phyloP scores from a whole-genome alignment of 2,888 invertebrate species.

The Drosophila hamatofila region DNA sequence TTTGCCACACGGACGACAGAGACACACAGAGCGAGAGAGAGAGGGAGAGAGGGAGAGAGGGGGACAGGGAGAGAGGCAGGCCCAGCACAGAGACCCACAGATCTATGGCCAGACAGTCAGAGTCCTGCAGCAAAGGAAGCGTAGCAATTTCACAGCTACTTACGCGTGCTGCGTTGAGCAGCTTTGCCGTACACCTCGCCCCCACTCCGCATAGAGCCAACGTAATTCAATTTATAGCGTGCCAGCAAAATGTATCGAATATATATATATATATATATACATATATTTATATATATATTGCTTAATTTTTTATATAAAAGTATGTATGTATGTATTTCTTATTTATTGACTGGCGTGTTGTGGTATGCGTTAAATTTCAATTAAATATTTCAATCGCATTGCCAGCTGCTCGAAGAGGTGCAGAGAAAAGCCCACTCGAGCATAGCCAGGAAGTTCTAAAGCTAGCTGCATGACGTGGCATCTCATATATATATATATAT shows the following conservation, averaged over 20 bases:
- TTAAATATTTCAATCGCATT: constrained; percentile 79
- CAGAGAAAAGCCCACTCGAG: constrained; percentile 19
- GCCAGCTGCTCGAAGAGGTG: constrained; percentile 24
- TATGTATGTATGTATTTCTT: constrained; percentile 47
- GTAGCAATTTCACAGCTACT: constrained; percentile 75
- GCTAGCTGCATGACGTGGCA: constrained; percentile 43
- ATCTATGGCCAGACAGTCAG: constrained; percentile 27
- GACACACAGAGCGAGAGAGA: neutral
- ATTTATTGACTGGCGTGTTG: constrained; percentile 72
- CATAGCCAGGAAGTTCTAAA: constrained; percentile 6
- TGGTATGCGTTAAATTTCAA: constrained; percentile 79
- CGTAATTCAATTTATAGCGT: constrained; percentile 76
- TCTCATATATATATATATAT: neutral
- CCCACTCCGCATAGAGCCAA: constrained; percentile 8
- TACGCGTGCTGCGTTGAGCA: constrained; percentile 62
- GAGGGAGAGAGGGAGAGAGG: neutral
- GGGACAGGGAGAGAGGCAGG: constrained; percentile 12
- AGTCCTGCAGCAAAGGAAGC: constrained; percentile 59
- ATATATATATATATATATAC: constrained; percentile 41
- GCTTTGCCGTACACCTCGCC: constrained; percentile 42
- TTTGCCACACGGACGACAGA: constrained; percentile 56
- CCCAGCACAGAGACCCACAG: constrained; percentile 18
- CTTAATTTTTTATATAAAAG: constrained; percentile 39
- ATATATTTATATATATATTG: constrained; percentile 41
- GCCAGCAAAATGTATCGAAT: constrained; percentile 65